Evolutionary conservation across 2,888 invertebrate species (phyloP).

Genomic region (Psylliodes chrysocephalus): DNA sequence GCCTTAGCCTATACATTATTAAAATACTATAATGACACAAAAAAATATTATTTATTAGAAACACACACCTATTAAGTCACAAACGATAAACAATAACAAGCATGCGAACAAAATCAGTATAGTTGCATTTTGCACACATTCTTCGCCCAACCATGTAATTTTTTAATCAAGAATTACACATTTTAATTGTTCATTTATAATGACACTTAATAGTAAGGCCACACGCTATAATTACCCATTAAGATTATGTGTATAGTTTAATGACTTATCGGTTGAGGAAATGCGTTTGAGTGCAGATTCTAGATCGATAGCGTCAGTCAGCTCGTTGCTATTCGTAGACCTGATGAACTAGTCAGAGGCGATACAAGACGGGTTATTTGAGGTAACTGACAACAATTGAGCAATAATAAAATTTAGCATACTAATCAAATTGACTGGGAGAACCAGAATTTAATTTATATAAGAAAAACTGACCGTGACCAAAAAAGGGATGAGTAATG

Average conservation of each 20-base stretch:
- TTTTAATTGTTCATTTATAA: neutral
- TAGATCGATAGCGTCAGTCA: constrained; percentile 1
- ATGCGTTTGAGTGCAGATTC: neutral
- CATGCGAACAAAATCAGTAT: constrained; percentile 6
- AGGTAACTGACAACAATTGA: too few relatives aligned
- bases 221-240: constrained; percentile 27
- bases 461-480: too few relatives aligned
- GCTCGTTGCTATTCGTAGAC: neutral
- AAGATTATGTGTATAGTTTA: constrained; percentile 23
- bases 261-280: constrained; percentile 19
- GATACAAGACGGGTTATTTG: too few relatives aligned
- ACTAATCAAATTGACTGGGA: too few relatives aligned
- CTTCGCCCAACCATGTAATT: constrained; percentile 4
- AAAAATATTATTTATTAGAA: too few relatives aligned
- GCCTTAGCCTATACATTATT: too few relatives aligned
- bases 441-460: too few relatives aligned
- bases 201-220: constrained; percentile 7
- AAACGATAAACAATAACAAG: neutral
- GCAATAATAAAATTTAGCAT: too few relatives aligned
- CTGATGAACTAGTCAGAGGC: neutral
- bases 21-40: too few relatives aligned
- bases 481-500: too few relatives aligned
- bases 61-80: neutral
- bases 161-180: neutral
- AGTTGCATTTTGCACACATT: neutral